phyloP scores from a whole-genome alignment of 1,140 invertebrate genomes.

The Coptotermes formosanus region DNA sequence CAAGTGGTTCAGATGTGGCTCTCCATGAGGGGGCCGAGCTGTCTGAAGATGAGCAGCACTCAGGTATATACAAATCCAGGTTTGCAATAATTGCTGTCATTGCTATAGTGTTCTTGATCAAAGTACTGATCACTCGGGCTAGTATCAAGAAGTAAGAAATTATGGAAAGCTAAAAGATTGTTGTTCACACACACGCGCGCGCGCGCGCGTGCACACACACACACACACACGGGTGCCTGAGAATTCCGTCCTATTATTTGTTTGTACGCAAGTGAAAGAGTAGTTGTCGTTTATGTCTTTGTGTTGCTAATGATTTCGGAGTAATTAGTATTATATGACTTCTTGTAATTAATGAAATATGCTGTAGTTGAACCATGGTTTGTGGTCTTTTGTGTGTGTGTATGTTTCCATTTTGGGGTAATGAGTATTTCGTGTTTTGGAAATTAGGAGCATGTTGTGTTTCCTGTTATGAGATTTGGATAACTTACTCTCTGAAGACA shows the following conservation, averaged over 20 bases:
- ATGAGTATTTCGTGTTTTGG: no score
- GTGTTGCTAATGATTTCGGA: not conserved
- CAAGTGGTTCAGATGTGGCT: constrained; percentile 62
- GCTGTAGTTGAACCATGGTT: no score
- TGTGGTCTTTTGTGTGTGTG: no score
- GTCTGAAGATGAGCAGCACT: constrained; percentile 41
- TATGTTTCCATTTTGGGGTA: no score
- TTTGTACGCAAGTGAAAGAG: not conserved
- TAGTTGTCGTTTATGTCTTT: no score
- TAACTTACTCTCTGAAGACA: no score
- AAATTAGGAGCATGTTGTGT: no score
- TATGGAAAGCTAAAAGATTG: constrained; percentile 8
- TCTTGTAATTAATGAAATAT: no score
- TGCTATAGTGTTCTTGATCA: not conserved
- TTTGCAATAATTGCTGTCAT: not conserved
- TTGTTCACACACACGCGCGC: not conserved
- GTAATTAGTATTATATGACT: not conserved
- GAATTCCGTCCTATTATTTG: not conserved
- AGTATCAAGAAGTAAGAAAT: not conserved
- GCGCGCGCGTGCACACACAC: no score
- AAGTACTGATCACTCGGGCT: not conserved
- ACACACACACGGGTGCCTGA: not conserved
- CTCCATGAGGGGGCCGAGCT: constrained; percentile 59
- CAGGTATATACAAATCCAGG: constrained; percentile 29
- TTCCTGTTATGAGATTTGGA: no score